These are phyloP conservation scores for Aspidiotus destructor DNA, from an alignment of 2,888 invertebrate species.

Conservation along the genomic window DNA sequence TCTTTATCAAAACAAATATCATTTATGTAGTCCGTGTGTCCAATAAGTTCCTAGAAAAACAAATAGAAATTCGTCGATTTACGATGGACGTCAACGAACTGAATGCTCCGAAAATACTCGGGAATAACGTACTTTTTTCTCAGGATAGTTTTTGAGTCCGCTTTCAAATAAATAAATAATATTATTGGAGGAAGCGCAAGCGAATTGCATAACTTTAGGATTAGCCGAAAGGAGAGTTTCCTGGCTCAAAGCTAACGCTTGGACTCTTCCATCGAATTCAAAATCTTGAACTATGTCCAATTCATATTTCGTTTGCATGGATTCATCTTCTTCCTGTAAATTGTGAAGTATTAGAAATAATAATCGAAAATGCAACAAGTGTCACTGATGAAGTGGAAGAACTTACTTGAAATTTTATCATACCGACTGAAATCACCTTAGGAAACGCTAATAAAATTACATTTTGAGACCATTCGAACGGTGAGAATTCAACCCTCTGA, in stretches of 20 bases:
- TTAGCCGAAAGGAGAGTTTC: conserved; percentile 51
- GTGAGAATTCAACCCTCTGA: conserved; percentile 44
- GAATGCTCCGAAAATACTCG: background rate
- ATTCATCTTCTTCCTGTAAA: conserved; percentile 46
- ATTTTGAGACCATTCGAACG: conserved; percentile 56
- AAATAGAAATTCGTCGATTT: background rate
- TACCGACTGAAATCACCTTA: conserved; percentile 49
- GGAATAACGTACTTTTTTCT: conserved; percentile 12
- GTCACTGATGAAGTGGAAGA: background rate
- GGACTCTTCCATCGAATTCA: conserved; percentile 48
- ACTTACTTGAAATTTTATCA: conserved; percentile 50
- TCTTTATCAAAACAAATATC: conserved; percentile 53
- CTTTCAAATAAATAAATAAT: conserved; percentile 40
- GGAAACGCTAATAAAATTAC: conserved; percentile 51
- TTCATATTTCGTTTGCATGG: conserved; percentile 46
- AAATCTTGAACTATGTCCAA: conserved; percentile 50
- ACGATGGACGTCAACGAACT: background rate
- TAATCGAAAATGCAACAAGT: background rate
- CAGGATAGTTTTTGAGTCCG: conserved; percentile 30
- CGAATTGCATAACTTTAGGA: conserved; percentile 50
- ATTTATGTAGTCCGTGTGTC: conserved; percentile 61
- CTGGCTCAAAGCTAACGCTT: conserved; percentile 52
- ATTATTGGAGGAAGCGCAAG: conserved; percentile 50
- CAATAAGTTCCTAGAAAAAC: conserved; percentile 46
- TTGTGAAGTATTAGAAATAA: background rate